Evolutionary conservation across 2,888 invertebrate species (phyloP), one percentile per base, ranked within the genome.

Genomic region (Psylliodes chrysocephalus): DNA sequence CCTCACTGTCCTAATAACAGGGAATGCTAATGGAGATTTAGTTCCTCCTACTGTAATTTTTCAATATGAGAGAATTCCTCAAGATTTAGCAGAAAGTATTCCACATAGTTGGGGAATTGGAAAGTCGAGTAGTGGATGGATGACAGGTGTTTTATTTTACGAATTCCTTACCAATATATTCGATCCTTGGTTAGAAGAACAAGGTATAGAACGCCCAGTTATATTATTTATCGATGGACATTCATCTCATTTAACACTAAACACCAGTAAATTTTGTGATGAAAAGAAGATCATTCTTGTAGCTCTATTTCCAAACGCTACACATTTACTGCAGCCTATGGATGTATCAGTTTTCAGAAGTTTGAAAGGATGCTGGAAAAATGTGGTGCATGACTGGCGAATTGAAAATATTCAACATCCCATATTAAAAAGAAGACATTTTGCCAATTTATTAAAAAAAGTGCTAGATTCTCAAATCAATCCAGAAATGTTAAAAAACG

Each of bases 1-100:
- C 22, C 30, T 60, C 2, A 60, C 55, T n/a, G 64, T 64, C 8
- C 40, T 64, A 12, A 35, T 60, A 18, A 62, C 56, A 7, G 51
- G 51, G 17, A 56, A 54, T 51, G 57, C 30, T 10, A 10, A 8
- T 8, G 57, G 63, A 17, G 46, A 63, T 0, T 22, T 51, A 8
- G 44, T 44, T 38, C 63, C 63, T 7, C 56, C 56, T 5, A 5
- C 7, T 5, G 25, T 25, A 3, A 7, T 57, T n/a, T 33, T 42
- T 42, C 4, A 42, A 42, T 42, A 42, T 15, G 42, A 14, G 5
- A 42, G 42, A 17, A 15, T 42, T 42, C 42, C 42, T 2, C 7
- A 17, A 8, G 15, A 42, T 2, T 8, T 42, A 5, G 25, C 25
- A 5, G 3, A 25, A 5, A 25, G 25, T 25, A 7, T 25, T 25